Base-by-base conservation (phyloP, 2,113 vertebrate species). In the Grus americana region DNA sequence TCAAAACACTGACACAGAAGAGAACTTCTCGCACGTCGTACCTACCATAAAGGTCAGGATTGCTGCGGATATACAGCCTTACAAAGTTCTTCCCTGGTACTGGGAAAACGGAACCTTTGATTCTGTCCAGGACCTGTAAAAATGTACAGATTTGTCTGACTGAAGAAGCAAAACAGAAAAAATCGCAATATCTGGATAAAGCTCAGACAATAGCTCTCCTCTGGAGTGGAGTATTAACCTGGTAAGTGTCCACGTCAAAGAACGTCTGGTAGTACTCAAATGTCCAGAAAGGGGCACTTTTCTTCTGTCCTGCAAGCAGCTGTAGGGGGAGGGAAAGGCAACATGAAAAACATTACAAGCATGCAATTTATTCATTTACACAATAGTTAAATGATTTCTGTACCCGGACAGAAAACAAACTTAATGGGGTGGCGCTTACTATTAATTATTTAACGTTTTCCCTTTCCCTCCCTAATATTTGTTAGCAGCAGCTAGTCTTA, bases 251-350 rank as follows among this genome's bases (percentile, higher is more conserved):
- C 76, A 99, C 98, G 91, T 99, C 99, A 22, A 99, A 99, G 96
- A 99, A 99, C 2, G 96, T 98, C 94, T 99, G 99, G 93, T 99
- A 99, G 96, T 99, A 99, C 36, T 99, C 99, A 97, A 99, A 99
- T 2, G 99, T 99, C 99, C 99, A 99, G 98, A 99, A 99, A 52
- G 99, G 99, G 49, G 98, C 98, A 95, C 95, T 99, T 98, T 99
- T 99, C 98, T 98, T 99, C 96, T 99, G 98, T 80, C 98, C 98
- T 24, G 99, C 98, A 88, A 99, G 99, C 92, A 99, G 98, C 99
- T 99, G 86, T 62, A 78, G 46, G 11, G 90, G 74, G 40, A 42
- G 40, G 27, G 52, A 86, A 82, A 97, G 54, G 68, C 30, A 84
- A 90, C 8, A 50, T 3, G 14, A 27, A 68, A 90, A 78, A 71